Evolutionary conservation across 30 jellyfish, hydroid and myxozoan species (phyloP).

Genomic region (Hydractinia symbiolongicarpus): DNA sequence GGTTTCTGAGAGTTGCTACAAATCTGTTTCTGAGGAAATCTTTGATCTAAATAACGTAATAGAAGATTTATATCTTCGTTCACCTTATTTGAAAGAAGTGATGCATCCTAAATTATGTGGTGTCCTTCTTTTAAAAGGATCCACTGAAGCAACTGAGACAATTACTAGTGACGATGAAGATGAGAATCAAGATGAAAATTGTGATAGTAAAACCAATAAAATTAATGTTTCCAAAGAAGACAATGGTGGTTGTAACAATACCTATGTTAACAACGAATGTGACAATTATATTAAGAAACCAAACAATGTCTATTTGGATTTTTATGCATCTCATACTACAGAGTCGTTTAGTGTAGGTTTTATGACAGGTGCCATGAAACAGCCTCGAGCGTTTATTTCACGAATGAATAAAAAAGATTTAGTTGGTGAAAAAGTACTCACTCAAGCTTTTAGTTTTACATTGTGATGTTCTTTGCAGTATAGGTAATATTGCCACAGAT

Average conservation of each 20-base stretch:
- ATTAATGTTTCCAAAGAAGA: too few relatives aligned
- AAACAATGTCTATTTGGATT: constrained; percentile 33
- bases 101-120: constrained; percentile 53
- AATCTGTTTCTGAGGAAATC: constrained; percentile 4
- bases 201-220: too few relatives aligned
- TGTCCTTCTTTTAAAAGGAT: constrained; percentile 19
- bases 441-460: constrained; percentile 54
- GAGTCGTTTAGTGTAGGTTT: constrained; percentile 60
- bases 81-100: constrained; percentile 12
- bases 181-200: too few relatives aligned
- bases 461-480: neutral
- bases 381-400: constrained; percentile 36
- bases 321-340: constrained; percentile 53
- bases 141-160: too few relatives aligned
- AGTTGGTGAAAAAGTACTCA: constrained; percentile 38
- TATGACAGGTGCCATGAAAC: constrained; percentile 32
- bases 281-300: neutral
- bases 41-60: constrained; percentile 17
- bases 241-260: too few relatives aligned
- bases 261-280: too few relatives aligned
- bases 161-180: too few relatives aligned
- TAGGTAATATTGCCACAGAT: too few relatives aligned
- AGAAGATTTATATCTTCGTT: constrained; percentile 28
- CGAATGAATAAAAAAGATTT: constrained; percentile 39
- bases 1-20: constrained; percentile 27